Evolutionary conservation across 2,797 vertebrate species (phyloP).

Genomic region (Cottoperca gobio): DNA sequence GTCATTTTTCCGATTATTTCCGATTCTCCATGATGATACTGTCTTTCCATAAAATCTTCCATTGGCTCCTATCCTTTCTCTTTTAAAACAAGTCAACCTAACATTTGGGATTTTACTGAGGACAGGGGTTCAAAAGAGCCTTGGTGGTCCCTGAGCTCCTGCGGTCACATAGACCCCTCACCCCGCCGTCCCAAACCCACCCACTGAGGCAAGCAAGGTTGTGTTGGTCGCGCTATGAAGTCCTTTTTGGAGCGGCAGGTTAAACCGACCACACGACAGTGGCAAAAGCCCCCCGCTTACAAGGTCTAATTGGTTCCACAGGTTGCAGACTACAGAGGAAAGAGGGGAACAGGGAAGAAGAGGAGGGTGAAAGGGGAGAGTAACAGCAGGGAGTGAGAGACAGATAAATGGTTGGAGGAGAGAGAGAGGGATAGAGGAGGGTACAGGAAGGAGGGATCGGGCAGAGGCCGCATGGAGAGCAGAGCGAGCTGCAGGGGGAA

Average conservation of each 20-base stretch:
- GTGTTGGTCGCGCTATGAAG: constrained; percentile 61
- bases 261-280: constrained; percentile 79
- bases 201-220: constrained; percentile 69
- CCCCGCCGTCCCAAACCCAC: constrained; percentile 64
- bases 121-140: constrained; percentile 57
- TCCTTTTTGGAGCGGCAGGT: constrained; percentile 74
- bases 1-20: neutral
- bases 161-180: constrained; percentile 46
- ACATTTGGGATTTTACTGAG: constrained; percentile 49
- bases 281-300: constrained; percentile 73
- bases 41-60: constrained; percentile 7
- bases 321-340: constrained; percentile 75
- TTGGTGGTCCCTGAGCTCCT: constrained; percentile 76
- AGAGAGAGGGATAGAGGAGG: constrained; percentile 18
- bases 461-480: constrained; percentile 5
- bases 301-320: constrained; percentile 85
- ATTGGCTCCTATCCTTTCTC: neutral
- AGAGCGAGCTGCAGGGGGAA: neutral
- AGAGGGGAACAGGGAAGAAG: constrained; percentile 29
- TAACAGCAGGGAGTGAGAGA: constrained; percentile 48
- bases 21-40: constrained; percentile 1
- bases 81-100: constrained; percentile 32
- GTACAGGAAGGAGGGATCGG: constrained; percentile 25
- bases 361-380: constrained; percentile 6
- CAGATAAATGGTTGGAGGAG: constrained; percentile 47